Base-by-base conservation (phyloP, 2,797 vertebrate species). In the Salmo trutta region DNA sequence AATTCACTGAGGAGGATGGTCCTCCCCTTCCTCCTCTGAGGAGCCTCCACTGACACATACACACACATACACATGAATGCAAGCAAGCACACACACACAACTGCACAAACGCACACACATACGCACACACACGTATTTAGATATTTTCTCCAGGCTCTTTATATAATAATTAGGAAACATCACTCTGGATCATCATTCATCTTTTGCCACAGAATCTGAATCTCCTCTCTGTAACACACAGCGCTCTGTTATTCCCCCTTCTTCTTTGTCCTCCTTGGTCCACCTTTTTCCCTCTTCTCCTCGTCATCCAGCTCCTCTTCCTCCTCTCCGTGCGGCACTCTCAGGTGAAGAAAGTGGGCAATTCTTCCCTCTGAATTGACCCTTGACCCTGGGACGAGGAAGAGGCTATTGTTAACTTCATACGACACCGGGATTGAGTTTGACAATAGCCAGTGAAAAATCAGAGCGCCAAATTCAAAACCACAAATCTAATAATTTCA, bases 301-400 rank as follows among this genome's bases (percentile, higher is more conserved):
- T 84, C 76, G 67, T 66, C 75, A 66, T 78, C 80, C 74, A 82
- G 80, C 73, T 77, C 80, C 67, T 85, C 75, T 8, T 84, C 79
- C 47, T 83, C 24, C 0, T 79, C 82, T 69, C 71, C 54, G 0
- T 64, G 70, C 14, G 17, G 73, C 75, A 6, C 41, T 75, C 77
- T 81, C 71, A 70, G 51, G 52, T 75, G 81, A 52, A 24, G 52
- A 1, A 67, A 76, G 21, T 56, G 75, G 33, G 21, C 29, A n/a
- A 31, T 16, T 33, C 52, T 36, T 77, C 36, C 82, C 51, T 80
- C 64, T 56, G 81, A 84, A 78, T 74, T 71, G 77, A 81, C 80
- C n/a, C 54, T 72, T 5, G 62, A 52, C 21, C 74, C 74, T 41
- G 21, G 16, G 17, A 47, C 79, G 47, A 87, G 76, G 85, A 6